Percentiles rank a stretch among this genome's conserved stretches.
phyloP scores from a whole-genome alignment of 2,113 vertebrate species.

The Laterallus jamaicensis region DNA sequence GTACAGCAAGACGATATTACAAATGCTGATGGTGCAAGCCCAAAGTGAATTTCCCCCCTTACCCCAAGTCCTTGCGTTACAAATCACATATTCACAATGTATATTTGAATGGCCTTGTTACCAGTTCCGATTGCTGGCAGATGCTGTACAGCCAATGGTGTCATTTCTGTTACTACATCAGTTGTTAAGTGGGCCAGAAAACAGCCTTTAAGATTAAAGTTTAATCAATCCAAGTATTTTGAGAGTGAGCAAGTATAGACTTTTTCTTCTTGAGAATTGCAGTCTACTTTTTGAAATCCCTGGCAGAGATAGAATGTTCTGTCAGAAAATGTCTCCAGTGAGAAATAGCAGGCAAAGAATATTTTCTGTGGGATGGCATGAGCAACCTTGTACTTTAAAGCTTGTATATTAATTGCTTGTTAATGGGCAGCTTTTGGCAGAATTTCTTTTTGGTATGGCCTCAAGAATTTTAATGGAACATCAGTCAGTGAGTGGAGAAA shows the following conservation, averaged over 20 bases:
- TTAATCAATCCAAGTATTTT: slow-evolving; percentile 22
- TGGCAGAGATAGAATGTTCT: slow-evolving; percentile 31
- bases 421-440: slow-evolving; percentile 55
- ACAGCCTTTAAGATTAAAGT: slow-evolving; percentile 43
- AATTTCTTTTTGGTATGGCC: neutral
- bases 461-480: slow-evolving; percentile 36
- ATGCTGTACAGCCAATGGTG: neutral
- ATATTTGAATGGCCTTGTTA: neutral
- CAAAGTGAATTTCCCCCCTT: neutral
- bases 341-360: slow-evolving; percentile 29
- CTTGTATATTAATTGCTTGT: slow-evolving; percentile 45
- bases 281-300: slow-evolving; percentile 8
- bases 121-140: neutral
- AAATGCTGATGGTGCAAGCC: slow-evolving; percentile 1
- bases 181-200: slow-evolving; percentile 50
- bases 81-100: neutral
- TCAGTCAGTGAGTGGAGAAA: neutral
- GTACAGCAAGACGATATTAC: fast-evolving
- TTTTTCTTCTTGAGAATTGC: neutral
- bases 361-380: slow-evolving; percentile 44
- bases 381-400: slow-evolving; percentile 39
- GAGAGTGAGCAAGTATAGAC: neutral
- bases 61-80: neutral
- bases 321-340: slow-evolving; percentile 29
- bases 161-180: slow-evolving; percentile 13